Base-by-base conservation (phyloP, 1,140 invertebrate genomes). In the Conus ventricosus region DNA sequence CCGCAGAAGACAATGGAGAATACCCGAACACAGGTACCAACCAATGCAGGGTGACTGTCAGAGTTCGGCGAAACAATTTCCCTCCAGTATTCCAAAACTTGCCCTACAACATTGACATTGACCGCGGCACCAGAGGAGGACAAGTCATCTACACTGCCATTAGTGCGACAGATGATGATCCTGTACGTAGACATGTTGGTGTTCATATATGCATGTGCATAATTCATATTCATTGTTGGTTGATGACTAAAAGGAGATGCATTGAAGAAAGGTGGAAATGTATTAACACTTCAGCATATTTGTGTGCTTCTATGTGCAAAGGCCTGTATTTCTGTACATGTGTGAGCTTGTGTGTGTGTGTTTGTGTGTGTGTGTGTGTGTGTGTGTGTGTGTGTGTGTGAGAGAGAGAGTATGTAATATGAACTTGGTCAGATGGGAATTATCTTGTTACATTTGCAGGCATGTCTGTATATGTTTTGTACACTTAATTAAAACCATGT, bases 31-130 rank as follows among this genome's bases (percentile, higher is more conserved):
- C 84, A 8, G 90, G 91, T 25, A 51, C 67, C 57, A 88, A 89
- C 25, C 71, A 86, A 6, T 97, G 97, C 4, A 97, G 97, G 4
- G 96, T 99, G 0, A 97, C 97, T 6, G 96, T 99, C 0, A 98
- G 97, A 92, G 97, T 99, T 10, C 55, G 97, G 82, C 97, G 98
- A 92, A 97, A 98, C 5, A 96, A 96, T 5, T 96, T 96, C 10
- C 95, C 96, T 51, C 95, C 96, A 51, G 23, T 89, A 20, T 92
- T 92, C 82, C 54, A 76, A 27, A 90, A 91, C 63, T 51, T 87
- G 7, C 92, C 93, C 20, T 90, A 90, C 78, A 85, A 84, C 97
- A 0, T 95, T 15, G 78, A 71, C 25, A 87, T 93, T 51, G 54
- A 87, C 15, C 88, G 91, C 25, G 91, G 88, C 23, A 89, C 91